These are phyloP conservation scores for Salvelinus sp. DNA, from an alignment of 2,113 vertebrate species.

Conservation along the genomic window DNA sequence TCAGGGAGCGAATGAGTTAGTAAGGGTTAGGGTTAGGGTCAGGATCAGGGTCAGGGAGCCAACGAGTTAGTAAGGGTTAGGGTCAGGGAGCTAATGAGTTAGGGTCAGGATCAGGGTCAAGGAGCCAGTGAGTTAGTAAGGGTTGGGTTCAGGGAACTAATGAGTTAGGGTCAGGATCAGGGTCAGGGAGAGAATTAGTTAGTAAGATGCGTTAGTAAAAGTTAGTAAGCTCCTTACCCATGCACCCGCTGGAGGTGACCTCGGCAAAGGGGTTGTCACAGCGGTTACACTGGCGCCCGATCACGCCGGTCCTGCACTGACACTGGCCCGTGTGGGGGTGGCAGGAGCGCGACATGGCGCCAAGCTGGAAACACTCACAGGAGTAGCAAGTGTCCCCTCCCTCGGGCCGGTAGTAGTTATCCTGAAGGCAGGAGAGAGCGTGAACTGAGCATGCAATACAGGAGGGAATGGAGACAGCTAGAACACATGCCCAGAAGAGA, in stretches of 20 bases:
- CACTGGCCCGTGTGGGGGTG: constrained; percentile 81
- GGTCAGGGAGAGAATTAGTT: too few relatives aligned
- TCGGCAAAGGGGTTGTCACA: constrained; percentile 89
- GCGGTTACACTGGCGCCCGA: constrained; percentile 86
- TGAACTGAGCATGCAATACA: not conserved
- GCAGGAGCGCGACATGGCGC: constrained; percentile 78
- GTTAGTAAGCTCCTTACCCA: constrained; percentile 69
- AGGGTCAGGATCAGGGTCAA: too few relatives aligned
- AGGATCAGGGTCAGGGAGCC: not conserved
- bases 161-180: too few relatives aligned
- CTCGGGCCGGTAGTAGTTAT: constrained; percentile 81
- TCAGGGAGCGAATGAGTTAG: too few relatives aligned
- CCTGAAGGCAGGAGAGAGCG: constrained; percentile 59
- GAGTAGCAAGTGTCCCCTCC: constrained; percentile 80
- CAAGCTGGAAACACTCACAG: constrained; percentile 82
- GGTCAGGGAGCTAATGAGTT: too few relatives aligned
- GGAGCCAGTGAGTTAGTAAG: not conserved
- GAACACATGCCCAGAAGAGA: not conserved
- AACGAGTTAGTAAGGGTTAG: not conserved
- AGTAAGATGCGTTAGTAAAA: not conserved
- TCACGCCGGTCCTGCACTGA: constrained; percentile 80
- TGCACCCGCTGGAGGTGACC: constrained; percentile 80
- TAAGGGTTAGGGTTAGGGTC: too few relatives aligned
- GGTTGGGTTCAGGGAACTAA: too few relatives aligned
- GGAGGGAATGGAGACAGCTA: not conserved